Base-by-base conservation (phyloP, 2,797 vertebrate genomes). In the Heterohyrax brucei region DNA sequence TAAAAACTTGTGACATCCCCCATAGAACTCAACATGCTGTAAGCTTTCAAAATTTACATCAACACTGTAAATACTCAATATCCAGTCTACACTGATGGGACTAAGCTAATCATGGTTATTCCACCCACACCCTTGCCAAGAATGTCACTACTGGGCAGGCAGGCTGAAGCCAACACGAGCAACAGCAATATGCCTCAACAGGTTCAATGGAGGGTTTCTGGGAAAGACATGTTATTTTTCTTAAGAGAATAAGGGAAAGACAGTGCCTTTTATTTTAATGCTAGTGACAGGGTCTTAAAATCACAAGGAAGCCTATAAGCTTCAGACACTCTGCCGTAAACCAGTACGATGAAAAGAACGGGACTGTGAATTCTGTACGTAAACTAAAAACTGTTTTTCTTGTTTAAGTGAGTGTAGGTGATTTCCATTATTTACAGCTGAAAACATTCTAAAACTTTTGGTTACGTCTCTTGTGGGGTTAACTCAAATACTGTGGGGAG, bases 371-470 rank as follows among this genome's bases (percentile, higher is more conserved):
- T 3, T 95, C 87, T 88, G 48, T 88, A 92, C 19, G 10, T 75
- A 30, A 95, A 4, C 62, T 73, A 91, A 59, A 80, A 89, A 64
- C 72, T 76, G 7, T 53, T 46, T 30, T 91, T 56, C 75, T 0
- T 46, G 16, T 76, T 10, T 76, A 95, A 72, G 39, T 10, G 48
- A 94, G 70, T 83, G 82, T 76, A 86, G n/a, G 26, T 44, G 3
- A 59, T 62, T 91, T 86, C 21, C 33, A 95, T 50, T 89, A 87
- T 22, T 68, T 66, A 3, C 33, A 64, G 68, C 21, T 85, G 19
- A 76, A 94, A 84, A 84, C 61, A 24, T 39, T 87, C 78, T 53
- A 76, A 85, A 95, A 93, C 22, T 73, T 83, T 91, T 59, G 73
- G 22, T 85, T 87, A 66, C n/a, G 6, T 83, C 82, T 93, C 46